Evolutionary conservation across 1,140 invertebrate species (phyloP).

Genomic region (Aricia agestis): DNA sequence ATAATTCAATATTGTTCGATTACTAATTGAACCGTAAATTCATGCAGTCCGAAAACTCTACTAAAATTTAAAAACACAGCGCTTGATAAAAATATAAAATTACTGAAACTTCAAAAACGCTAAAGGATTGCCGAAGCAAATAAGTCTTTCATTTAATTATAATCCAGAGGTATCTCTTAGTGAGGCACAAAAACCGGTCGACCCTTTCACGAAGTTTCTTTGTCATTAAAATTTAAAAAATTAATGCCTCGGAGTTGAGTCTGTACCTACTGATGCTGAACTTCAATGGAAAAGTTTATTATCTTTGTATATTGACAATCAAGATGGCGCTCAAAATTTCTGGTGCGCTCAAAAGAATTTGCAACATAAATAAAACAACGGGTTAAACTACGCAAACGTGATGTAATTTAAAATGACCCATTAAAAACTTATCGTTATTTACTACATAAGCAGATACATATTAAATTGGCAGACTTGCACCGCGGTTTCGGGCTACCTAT

Average conservation of each 20-base stretch:
- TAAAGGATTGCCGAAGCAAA: neutral
- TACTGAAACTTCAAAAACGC: neutral
- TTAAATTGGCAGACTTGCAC: no score
- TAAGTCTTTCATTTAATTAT: slow-evolving; percentile 7
- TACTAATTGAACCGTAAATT: no score
- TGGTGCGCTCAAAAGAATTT: slow-evolving; percentile 45
- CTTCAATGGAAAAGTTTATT: slow-evolving; percentile 14
- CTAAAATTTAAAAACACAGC: no score
- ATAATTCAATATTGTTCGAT: no score
- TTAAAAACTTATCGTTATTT: no score
- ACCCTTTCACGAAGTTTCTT: slow-evolving; percentile 17
- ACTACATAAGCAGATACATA: no score
- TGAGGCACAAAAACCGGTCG: neutral
- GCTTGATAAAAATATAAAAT: neutral
- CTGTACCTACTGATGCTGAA: neutral
- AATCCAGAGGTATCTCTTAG: neutral
- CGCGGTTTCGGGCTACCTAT: no score
- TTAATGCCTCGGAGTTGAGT: neutral
- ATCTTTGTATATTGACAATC: slow-evolving; percentile 16
- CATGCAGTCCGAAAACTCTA: no score
- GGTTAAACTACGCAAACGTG: no score
- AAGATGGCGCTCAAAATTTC: slow-evolving; percentile 51
- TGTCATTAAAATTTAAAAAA: slow-evolving; percentile 13
- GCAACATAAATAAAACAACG: no score
- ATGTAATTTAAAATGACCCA: no score